A percentile compares a stretch with the other conserved stretches of the same genome.
Conservation (phyloP, 1,140 invertebrate species). For the Aradophagus sp. region DNA sequence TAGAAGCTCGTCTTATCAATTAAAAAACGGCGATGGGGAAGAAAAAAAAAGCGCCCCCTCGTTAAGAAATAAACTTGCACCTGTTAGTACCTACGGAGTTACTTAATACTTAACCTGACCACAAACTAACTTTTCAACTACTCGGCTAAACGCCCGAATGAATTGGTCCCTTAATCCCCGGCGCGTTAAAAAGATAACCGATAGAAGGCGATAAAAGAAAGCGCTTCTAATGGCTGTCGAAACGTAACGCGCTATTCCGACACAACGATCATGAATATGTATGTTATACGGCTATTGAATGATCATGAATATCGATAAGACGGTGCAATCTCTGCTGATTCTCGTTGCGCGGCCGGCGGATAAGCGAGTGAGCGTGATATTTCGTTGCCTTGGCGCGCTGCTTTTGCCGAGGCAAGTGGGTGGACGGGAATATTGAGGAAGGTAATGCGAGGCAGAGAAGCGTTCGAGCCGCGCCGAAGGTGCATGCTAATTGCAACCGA, state of each 20-base stretch:
- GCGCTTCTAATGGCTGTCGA: too few species aligned
- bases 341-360: conserved; percentile 26
- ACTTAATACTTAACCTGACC: too few species aligned
- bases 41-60: too few species aligned
- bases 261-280: conserved; percentile 39
- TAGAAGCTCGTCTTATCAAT: too few species aligned
- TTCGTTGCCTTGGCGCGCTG: conserved; percentile 22
- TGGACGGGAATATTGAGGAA: conserved; percentile 60
- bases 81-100: too few species aligned
- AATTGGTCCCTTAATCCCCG: too few species aligned
- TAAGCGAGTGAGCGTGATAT: conserved; percentile 47
- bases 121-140: too few species aligned
- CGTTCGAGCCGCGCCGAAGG: conserved; percentile 49
- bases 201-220: too few species aligned
- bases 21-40: too few species aligned
- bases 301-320: conserved; percentile 50
- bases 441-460: conserved; percentile 46
- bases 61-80: too few species aligned
- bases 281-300: conserved; percentile 37
- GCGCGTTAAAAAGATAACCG: too few species aligned
- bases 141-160: too few species aligned
- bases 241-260: conserved; percentile 33
- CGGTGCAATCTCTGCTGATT: conserved; percentile 46
- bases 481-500: conserved; percentile 59
- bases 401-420: conserved; percentile 60